These are phyloP conservation scores for Dryomyza anilis DNA, from an alignment of 2,888 invertebrate genomes.

Conservation along the genomic window DNA sequence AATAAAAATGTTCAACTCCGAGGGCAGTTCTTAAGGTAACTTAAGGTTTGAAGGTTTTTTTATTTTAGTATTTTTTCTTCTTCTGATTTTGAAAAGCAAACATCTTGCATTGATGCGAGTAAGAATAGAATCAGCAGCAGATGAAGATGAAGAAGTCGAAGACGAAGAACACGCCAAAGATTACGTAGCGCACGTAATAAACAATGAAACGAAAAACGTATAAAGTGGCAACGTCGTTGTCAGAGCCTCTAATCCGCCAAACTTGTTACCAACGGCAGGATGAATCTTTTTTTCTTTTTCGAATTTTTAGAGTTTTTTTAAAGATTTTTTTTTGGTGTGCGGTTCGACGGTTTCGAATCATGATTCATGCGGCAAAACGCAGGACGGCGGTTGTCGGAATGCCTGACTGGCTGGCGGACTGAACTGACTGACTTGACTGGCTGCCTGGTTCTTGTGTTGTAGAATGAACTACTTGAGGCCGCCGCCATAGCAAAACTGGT, in stretches of 20 bases:
- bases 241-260: slow-evolving; percentile 21
- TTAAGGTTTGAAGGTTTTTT: background rate
- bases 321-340: background rate
- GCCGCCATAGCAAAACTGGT: no score
- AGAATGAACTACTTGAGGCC: no score
- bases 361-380: slow-evolving; percentile 23
- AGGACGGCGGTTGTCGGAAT: no score
- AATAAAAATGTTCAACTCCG: slow-evolving; percentile 25
- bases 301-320: no score
- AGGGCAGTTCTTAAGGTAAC: slow-evolving; percentile 13
- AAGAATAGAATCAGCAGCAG: background rate
- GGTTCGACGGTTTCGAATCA: slow-evolving; percentile 1
- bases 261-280: no score
- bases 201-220: background rate
- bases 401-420: background rate
- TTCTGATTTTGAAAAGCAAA: background rate
- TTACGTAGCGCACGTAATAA: no score
- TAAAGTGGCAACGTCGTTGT: slow-evolving; percentile 7
- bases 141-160: slow-evolving; percentile 2
- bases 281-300: no score
- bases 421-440: background rate
- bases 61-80: background rate
- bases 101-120: background rate
- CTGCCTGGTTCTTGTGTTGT: background rate
- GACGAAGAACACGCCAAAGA: no score